phyloP scores from a whole-genome alignment of 2,113 vertebrate genomes.

The Cheilinus undulatus region DNA sequence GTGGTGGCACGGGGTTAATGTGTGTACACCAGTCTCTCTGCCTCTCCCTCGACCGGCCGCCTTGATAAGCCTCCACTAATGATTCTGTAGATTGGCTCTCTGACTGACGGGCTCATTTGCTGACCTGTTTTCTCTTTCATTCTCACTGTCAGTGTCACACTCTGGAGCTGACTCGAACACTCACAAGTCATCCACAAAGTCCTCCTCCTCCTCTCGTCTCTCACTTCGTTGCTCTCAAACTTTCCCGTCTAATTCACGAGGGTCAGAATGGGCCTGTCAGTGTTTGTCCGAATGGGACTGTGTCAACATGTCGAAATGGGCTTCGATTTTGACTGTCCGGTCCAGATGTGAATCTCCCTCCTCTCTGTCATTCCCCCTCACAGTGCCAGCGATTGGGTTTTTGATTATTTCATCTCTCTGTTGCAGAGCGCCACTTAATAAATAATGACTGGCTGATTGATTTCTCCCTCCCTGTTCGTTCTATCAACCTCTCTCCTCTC shows the following conservation, averaged over 20 bases:
- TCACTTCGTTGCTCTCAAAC: slow-evolving; percentile 40
- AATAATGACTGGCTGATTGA: slow-evolving; percentile 83
- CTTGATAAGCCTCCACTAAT: slow-evolving; percentile 62
- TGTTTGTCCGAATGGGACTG: slow-evolving; percentile 58
- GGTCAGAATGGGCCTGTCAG: slow-evolving; percentile 42
- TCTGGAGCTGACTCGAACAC: not conserved
- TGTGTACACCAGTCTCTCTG: slow-evolving; percentile 55
- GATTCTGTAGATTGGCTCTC: slow-evolving; percentile 49
- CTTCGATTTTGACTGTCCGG: slow-evolving; percentile 66
- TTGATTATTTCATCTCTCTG: slow-evolving; percentile 81
- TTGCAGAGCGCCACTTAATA: slow-evolving; percentile 80
- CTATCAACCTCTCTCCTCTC: slow-evolving; percentile 35
- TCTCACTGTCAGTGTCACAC: slow-evolving; percentile 19
- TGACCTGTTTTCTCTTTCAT: slow-evolving; percentile 20
- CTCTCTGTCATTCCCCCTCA: slow-evolving; percentile 53
- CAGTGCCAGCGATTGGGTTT: slow-evolving; percentile 64
- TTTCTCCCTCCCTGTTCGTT: slow-evolving; percentile 63
- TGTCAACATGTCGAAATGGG: slow-evolving; percentile 67
- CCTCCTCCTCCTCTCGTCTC: not conserved
- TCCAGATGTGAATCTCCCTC: slow-evolving; percentile 69
- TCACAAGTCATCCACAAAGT: not conserved
- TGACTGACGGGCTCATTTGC: slow-evolving; percentile 19
- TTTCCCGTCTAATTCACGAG: slow-evolving; percentile 29
- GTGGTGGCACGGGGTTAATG: slow-evolving; percentile 72
- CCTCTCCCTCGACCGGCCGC: slow-evolving; percentile 19